Evolutionary conservation across 2,797 vertebrate genomes (phyloP), one percentile per base, ranked within the genome.

Genomic region (Odontamblyopus lacepedii): DNA sequence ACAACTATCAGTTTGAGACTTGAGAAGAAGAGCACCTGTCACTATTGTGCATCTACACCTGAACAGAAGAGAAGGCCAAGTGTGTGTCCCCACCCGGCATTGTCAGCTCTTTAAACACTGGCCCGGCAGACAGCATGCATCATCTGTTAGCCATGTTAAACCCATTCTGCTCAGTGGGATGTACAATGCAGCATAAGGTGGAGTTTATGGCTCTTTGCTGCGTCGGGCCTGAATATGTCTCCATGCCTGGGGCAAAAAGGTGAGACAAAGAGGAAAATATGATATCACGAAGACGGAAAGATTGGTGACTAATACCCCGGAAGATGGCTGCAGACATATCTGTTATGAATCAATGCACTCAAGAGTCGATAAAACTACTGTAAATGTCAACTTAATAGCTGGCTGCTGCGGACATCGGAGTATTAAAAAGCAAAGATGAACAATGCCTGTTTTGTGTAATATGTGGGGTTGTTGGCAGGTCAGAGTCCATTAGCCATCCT

Each of bases 61-160:
- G 67, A 56, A 60, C 66, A 69, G 69, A 65, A 74, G 75, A 56
- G 32, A 62, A 35, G 56, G 48, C 66, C 57, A 60, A 71, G 61
- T 69, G 44, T 26, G 57, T 71, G 73, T 89, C 91, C 81, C 81
- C 78, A 80, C 65, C 71, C n/a, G 78, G 77, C 57, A 74, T 72
- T 70, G 90, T 87, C 85, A 88, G 85, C 68, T 73, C 78, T 85
- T 83, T n/a, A 29, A 76, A 56, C 64, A 27, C 79, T 74, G 82
- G 71, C 77, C 81, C 74, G 84, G 85, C 87, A 88, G 80, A 80
- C 80, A 74, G 74, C 74, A 85, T 80, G 73, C 82, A 84, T 91
- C 86, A 92, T 89, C 80, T 85, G 86, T 93, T 92, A 94, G 87
- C 91, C 88, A 94, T 89, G 90, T 88, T 87, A 91, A 91, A 91